phyloP scores from a whole-genome alignment of 2,797 vertebrate species.

The Sus cebifrons region DNA sequence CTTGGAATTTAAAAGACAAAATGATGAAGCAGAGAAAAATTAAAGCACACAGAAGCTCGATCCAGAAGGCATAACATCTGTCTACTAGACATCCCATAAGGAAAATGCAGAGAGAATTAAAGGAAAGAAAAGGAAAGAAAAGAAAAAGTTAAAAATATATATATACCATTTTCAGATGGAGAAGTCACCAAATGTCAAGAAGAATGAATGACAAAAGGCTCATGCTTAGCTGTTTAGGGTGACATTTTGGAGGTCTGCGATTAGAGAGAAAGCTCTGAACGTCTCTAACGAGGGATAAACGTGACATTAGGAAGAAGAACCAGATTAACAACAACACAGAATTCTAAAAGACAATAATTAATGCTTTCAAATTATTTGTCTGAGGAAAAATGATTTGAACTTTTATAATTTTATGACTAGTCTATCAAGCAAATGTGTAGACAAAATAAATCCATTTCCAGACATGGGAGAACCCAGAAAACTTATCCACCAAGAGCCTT shows the following conservation, averaged over 20 bases:
- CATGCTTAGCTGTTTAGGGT: not conserved
- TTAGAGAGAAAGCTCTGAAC: not conserved
- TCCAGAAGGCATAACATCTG: constrained; percentile 72
- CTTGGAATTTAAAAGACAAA: constrained; percentile 71
- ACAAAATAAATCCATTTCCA: constrained; percentile 41
- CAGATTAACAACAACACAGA: not conserved
- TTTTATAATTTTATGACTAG: not conserved
- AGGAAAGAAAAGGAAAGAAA: not conserved
- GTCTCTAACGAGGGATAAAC: not conserved
- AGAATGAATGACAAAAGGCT: not conserved
- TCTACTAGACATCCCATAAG: constrained; percentile 41
- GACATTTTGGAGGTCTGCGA: constrained; percentile 48
- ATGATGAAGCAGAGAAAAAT: constrained; percentile 71
- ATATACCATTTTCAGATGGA: constrained; percentile 24
- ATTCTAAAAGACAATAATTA: not conserved
- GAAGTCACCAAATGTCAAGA: not conserved
- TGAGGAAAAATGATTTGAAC: not conserved
- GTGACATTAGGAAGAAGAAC: not conserved
- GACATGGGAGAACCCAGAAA: not conserved
- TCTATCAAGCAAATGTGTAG: not conserved
- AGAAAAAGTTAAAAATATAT: not conserved
- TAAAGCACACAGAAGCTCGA: constrained; percentile 72
- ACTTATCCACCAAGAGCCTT: not conserved
- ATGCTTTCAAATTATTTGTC: not conserved
- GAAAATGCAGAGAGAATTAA: constrained; percentile 42